These are phyloP conservation scores for rat (Rattus norvegicus) DNA, from an alignment of 2,113 vertebrate genomes.

Conservation along the genomic window DNA sequence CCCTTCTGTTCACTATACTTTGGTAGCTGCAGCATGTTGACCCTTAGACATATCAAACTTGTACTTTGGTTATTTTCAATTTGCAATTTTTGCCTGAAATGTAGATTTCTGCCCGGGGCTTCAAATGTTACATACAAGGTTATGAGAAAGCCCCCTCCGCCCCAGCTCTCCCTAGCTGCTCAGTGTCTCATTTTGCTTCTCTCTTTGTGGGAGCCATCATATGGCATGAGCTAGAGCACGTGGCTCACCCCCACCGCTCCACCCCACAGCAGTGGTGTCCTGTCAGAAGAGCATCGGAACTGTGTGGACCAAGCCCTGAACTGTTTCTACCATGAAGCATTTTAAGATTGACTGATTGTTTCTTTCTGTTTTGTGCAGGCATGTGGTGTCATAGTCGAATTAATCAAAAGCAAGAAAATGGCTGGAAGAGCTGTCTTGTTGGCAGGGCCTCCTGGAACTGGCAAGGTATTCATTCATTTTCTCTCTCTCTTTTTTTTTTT, in stretches of 20 bases:
- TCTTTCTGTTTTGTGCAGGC: slow-evolving; percentile 86
- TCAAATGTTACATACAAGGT: neutral
- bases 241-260: neutral
- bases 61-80: slow-evolving; percentile 28
- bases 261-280: neutral
- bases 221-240: neutral
- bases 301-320: neutral
- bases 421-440: slow-evolving; percentile 96
- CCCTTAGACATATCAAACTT: neutral
- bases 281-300: neutral
- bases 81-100: neutral
- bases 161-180: neutral
- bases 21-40: neutral
- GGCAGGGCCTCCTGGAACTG: slow-evolving; percentile 98
- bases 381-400: slow-evolving; percentile 97
- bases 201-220: neutral
- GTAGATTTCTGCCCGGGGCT: neutral
- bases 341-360: slow-evolving; percentile 47
- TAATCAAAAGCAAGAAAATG: slow-evolving; percentile 99
- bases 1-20: neutral
- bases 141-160: neutral
- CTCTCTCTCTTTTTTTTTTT: neutral
- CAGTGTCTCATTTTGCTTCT: neutral
- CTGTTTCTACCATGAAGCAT: neutral
- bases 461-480: slow-evolving; percentile 90